Conservation (phyloP, 2,888 invertebrate species). For the Himalopsyche tibetana region DNA sequence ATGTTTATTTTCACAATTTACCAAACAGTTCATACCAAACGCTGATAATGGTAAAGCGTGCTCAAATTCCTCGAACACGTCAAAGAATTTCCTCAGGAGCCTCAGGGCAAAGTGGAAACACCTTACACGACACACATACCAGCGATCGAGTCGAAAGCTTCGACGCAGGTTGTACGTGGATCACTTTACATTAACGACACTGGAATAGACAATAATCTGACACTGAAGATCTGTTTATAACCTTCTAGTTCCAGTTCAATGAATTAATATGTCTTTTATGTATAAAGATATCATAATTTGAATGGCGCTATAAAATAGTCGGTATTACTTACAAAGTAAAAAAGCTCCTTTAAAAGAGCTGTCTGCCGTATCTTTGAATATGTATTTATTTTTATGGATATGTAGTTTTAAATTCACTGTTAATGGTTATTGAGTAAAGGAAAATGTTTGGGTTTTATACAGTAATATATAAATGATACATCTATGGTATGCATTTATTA, state of each 20-base stretch:
- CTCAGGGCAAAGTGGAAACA: neutral
- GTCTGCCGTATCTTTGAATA: neutral
- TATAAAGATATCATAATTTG: neutral
- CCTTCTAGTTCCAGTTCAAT: neutral
- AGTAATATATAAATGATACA: too few species aligned
- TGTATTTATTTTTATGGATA: neutral
- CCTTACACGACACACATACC: neutral
- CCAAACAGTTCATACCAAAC: neutral
- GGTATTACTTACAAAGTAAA: too few species aligned
- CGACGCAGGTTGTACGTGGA: neutral
- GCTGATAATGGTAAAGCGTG: neutral
- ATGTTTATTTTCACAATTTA: neutral
- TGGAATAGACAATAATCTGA: neutral
- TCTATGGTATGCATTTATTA: too few species aligned
- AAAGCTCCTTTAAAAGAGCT: neutral
- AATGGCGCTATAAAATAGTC: neutral
- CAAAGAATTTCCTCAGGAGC: neutral
- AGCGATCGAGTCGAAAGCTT: neutral
- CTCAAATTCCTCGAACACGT: constrained; percentile 12
- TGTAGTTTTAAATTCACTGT: too few species aligned
- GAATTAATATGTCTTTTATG: neutral
- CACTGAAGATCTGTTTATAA: neutral
- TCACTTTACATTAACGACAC: neutral
- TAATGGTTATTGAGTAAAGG: too few species aligned
- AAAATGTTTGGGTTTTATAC: too few species aligned